Evolutionary conservation across 2,113 vertebrate species (phyloP).

Genomic region (Brachyhypopomus gauderio): DNA sequence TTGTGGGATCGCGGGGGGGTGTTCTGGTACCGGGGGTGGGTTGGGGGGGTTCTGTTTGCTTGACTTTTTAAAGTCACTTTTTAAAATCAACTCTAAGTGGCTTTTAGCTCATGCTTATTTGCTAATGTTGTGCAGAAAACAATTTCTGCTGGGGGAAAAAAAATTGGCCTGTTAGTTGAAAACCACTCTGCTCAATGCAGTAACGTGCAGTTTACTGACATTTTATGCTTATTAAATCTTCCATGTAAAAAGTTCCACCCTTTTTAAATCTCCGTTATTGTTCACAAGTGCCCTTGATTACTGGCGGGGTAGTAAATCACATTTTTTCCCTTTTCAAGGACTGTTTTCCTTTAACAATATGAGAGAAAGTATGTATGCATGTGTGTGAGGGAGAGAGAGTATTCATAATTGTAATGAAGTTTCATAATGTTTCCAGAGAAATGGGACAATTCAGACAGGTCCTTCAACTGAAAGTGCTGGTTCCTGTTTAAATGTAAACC

Average conservation of each 20-base stretch:
- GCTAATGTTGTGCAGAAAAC: neutral
- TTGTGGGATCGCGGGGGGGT: neutral
- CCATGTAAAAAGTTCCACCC: neutral
- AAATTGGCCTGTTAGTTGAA: neutral
- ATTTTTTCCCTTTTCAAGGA: too few relatives aligned
- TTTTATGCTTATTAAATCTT: slow-evolving; percentile 35
- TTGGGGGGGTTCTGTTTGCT: neutral
- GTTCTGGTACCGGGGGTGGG: neutral
- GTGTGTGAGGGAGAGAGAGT: too few relatives aligned
- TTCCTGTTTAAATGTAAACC: too few relatives aligned
- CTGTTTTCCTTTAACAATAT: too few relatives aligned
- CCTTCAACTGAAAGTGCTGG: too few relatives aligned
- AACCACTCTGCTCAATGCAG: neutral
- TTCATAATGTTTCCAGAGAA: too few relatives aligned
- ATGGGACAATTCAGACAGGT: too few relatives aligned
- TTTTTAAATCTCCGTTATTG: neutral
- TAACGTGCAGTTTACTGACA: neutral
- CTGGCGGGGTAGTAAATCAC: too few relatives aligned
- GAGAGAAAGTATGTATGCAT: too few relatives aligned
- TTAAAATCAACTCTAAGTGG: neutral
- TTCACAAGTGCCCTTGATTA: neutral
- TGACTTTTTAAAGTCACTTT: neutral
- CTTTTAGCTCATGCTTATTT: neutral
- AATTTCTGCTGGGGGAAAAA: neutral
- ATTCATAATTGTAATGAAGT: neutral